Evolutionary conservation across 2,113 vertebrate species (phyloP).

Genomic region (Irena cyanogastra): DNA sequence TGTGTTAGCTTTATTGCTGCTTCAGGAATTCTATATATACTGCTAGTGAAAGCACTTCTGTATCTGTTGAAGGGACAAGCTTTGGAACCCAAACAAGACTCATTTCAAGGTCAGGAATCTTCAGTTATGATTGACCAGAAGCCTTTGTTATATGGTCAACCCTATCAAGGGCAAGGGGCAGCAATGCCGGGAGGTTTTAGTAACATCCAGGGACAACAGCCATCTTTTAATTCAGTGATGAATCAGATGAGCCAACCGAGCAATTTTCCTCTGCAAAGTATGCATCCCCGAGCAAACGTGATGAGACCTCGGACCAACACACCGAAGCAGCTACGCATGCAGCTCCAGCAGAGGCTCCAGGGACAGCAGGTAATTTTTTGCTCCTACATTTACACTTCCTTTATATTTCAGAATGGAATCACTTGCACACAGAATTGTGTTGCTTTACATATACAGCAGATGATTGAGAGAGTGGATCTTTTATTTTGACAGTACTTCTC

Average conservation of each 20-base stretch:
- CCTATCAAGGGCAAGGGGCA: conserved; percentile 83
- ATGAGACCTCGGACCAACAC: conserved; percentile 85
- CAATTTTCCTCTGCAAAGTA: conserved; percentile 78
- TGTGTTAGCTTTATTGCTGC: neutral
- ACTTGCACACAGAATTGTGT: neutral
- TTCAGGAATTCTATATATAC: neutral
- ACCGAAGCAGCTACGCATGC: conserved; percentile 89
- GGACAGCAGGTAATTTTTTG: conserved; percentile 86
- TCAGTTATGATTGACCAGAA: conserved; percentile 87
- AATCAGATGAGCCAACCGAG: conserved; percentile 77
- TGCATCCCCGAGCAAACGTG: conserved; percentile 83
- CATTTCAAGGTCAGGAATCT: conserved; percentile 84
- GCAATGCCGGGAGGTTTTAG: conserved; percentile 80
- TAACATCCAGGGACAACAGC: conserved; percentile 82
- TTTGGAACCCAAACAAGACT: conserved; percentile 80
- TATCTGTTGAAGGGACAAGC: conserved; percentile 78
- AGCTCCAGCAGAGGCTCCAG: conserved; percentile 95
- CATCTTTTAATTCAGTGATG: conserved; percentile 84
- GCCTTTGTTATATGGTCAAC: conserved; percentile 81
- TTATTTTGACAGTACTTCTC: neutral
- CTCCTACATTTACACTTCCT: neutral
- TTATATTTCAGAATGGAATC: neutral
- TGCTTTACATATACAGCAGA: neutral
- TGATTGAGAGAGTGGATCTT: neutral
- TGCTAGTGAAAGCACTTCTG: neutral